Conservation (phyloP, 2,113 vertebrate genomes). For the Pelobates fuscus region DNA sequence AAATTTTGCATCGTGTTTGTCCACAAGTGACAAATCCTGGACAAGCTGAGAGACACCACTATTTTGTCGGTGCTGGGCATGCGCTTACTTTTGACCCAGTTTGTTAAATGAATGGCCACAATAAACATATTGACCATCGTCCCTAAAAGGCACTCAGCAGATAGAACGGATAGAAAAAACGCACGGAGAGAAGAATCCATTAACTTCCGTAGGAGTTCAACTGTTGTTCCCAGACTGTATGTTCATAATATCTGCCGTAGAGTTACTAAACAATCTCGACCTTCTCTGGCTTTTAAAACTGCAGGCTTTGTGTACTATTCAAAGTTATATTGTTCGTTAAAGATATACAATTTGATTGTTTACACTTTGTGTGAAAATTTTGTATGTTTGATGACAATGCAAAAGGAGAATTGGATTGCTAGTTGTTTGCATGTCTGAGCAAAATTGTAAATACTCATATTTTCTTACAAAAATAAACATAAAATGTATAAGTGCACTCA, state of each 20-base stretch:
- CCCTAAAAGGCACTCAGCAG: slow-evolving; percentile 10
- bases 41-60: slow-evolving; percentile 28
- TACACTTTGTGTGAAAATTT: no score
- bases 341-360: no score
- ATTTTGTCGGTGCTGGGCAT: slow-evolving; percentile 53
- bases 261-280: no score
- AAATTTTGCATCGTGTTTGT: rapidly evolving
- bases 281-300: no score
- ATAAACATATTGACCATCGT: slow-evolving; percentile 45
- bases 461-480: no score
- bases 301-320: background rate
- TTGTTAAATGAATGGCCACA: background rate
- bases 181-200: background rate
- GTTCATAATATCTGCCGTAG: background rate
- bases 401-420: background rate
- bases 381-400: background rate
- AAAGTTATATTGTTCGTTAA: background rate
- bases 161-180: background rate
- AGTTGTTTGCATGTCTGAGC: no score
- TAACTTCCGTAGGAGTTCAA: background rate
- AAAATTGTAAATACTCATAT: no score
- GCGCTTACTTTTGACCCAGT: slow-evolving; percentile 14
- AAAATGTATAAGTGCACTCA: no score
- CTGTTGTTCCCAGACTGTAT: background rate
- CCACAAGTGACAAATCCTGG: slow-evolving; percentile 8